phyloP scores from a whole-genome alignment of 2,888 invertebrate genomes.

The Acronicta psi region DNA sequence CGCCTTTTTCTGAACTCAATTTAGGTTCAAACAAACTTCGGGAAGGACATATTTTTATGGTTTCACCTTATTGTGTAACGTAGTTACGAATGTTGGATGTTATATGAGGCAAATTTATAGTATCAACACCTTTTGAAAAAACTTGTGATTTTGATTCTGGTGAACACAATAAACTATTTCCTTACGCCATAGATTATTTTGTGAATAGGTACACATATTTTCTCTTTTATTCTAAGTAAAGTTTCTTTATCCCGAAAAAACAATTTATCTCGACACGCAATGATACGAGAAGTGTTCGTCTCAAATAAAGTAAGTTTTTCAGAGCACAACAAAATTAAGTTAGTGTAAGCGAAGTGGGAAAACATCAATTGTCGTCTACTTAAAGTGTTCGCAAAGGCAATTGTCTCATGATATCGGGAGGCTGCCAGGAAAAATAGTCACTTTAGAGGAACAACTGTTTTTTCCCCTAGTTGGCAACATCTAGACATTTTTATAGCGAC shows the following conservation, averaged over 20 bases:
- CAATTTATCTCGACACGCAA: constrained; percentile 8
- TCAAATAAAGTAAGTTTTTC: constrained; percentile 58
- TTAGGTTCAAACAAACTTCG: constrained; percentile 18
- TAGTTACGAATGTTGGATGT: not conserved
- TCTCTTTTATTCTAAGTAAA: constrained; percentile 9
- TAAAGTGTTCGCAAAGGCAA: constrained; percentile 82
- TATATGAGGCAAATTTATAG: not conserved
- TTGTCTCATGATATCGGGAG: constrained; percentile 83
- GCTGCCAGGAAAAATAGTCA: constrained; percentile 86
- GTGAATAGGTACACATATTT: not conserved
- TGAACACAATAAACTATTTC: constrained; percentile 1
- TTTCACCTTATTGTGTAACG: constrained; percentile 18
- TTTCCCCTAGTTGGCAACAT: constrained; percentile 86
- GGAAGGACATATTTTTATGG: constrained; percentile 26
- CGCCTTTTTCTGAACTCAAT: constrained; percentile 37
- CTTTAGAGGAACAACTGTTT: constrained; percentile 83
- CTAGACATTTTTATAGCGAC: constrained; percentile 86
- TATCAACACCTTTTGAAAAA: not conserved
- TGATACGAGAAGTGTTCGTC: constrained; percentile 7
- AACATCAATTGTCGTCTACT: constrained; percentile 80
- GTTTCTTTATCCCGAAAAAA: constrained; percentile 9
- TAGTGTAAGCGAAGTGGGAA: constrained; percentile 66
- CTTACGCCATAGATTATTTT: not conserved
- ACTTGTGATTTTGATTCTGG: not conserved
- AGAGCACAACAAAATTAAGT: constrained; percentile 66